Base-by-base conservation (phyloP, 2,888 invertebrate species). In the Amaurobius ferox region DNA sequence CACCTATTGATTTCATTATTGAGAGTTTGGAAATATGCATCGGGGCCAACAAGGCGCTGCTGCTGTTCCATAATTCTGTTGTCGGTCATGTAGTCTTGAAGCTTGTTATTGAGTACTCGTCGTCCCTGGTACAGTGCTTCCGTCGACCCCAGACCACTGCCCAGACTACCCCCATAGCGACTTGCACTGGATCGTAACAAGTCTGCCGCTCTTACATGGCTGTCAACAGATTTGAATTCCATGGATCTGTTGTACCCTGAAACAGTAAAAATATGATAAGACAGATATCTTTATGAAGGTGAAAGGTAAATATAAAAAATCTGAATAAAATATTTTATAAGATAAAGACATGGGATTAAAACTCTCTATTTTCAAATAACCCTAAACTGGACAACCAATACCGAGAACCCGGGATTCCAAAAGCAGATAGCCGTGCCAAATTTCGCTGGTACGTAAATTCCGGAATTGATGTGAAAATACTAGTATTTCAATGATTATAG, bases 1-100 rank as follows among this genome's bases (percentile, higher is more conserved):
- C 11, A 86, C 86, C 79, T 79, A 55, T 86, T 86, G 16, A 86
- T 86, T 26, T 86, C 86, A 70, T 74, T 86, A 40, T 86, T 86
- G 13, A 86, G 71, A 11, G 86, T 86, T 32, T 86, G 86, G 76
- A 86, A 86, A 7, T 86, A 86, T 0, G 76, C 79, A 23, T 86
- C 86, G 1, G 83, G 71, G 0, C 83, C 83, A 0, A 66, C 61
- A 0, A 77, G 32, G 29, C 83, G 28, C 23, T 85, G 83, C 13
- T 85, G 83, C n/a, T 85, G 74, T 16, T 79, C 79, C 55, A 67
- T 40, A 66, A 70, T 78, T 1, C 85, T 62, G 30, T 76, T 71
- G 32, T 77, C 77, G 3, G 66, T 26, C 16, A 77, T 26, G 40
- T 81, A 81, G 11, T 72, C 77, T n/a, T 77, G 76, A 6, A 77